Base-by-base conservation (phyloP, 2,113 vertebrate species). In the Phycodurus eques region DNA sequence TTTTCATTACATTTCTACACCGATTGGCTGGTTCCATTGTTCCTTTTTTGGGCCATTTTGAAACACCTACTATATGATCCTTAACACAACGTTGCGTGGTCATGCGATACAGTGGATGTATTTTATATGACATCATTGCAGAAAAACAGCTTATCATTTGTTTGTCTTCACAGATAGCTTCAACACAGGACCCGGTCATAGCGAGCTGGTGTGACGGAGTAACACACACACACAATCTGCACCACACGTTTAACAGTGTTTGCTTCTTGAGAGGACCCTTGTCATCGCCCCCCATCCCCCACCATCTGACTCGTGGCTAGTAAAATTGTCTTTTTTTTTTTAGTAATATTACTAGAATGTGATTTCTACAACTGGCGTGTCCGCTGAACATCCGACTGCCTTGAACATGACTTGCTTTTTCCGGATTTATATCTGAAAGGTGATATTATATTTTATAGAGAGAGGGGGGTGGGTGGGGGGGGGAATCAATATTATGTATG, bases 401-500 rank as follows among this genome's bases (percentile, higher is more conserved):
- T 88, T 90, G 88, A 88, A 88, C 84, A 83, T 81, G 46, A 89
- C 84, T 89, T 85, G 87, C 86, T 89, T 90, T 80, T 90, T 84
- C 79, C 87, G 88, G 62, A 86, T 91, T 91, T 90, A 73, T 90
- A 89, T 87, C 84, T 89, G 83, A 91, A 89, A 90, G 85, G 78
- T 89, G 72, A 89, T 90, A 47, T 44, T 66, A 91, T 92, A 92
- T 92, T 91, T 92, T 91, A 75, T 91, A 91, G 81, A 87, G 79
- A 84, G 79, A 74, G 83, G 35, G 27, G 27, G 27, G 27, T n/a
- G n/a, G n/a, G n/a, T n/a, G n/a, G 27, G 27, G 27, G 35, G 6
- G 81, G 73, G 88, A 85, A 79, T 72, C 76, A 81, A 83, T 82
- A 88, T 90, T 78, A 81, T 88, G 83, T 88, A 89, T 90, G 86